Evolutionary conservation across 2,888 invertebrate species (phyloP).

Genomic region (Podotricha telesiphe): DNA sequence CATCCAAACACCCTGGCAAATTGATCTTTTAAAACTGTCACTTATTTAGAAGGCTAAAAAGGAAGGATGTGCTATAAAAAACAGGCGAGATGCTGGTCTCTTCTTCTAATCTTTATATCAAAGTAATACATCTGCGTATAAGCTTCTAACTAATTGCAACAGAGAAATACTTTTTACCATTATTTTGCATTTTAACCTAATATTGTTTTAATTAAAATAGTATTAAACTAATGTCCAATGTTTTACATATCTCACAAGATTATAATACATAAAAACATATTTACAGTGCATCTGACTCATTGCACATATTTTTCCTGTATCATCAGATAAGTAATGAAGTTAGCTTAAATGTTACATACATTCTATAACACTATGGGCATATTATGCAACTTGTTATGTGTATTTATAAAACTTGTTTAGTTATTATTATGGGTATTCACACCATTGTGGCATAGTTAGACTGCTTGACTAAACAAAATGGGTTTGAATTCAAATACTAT

Average conservation of each 20-base stretch:
- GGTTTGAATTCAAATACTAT: too few species aligned
- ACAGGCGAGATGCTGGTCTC: too few species aligned
- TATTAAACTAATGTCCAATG: not conserved
- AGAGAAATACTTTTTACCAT: too few species aligned
- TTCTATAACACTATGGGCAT: not conserved
- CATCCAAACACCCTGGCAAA: too few species aligned
- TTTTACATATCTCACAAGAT: not conserved
- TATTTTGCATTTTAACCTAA: too few species aligned
- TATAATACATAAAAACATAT: slow-evolving; percentile 5
- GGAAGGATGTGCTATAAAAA: too few species aligned
- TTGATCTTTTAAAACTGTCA: too few species aligned
- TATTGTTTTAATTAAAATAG: too few species aligned
- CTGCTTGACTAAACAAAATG: not conserved
- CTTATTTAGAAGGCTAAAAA: too few species aligned
- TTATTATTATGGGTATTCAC: not conserved
- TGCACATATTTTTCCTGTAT: slow-evolving; percentile 30
- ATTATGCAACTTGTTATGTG: slow-evolving; percentile 4
- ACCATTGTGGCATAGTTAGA: not conserved
- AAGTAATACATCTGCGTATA: too few species aligned
- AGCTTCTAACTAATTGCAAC: too few species aligned
- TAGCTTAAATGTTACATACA: slow-evolving; percentile 13
- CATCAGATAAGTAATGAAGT: slow-evolving; percentile 9
- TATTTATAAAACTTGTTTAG: slow-evolving; percentile 7
- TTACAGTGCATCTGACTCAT: slow-evolving; percentile 16
- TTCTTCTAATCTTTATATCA: too few species aligned